Conservation (phyloP, 1,140 invertebrate species). For the Spodoptera frugiperda region DNA sequence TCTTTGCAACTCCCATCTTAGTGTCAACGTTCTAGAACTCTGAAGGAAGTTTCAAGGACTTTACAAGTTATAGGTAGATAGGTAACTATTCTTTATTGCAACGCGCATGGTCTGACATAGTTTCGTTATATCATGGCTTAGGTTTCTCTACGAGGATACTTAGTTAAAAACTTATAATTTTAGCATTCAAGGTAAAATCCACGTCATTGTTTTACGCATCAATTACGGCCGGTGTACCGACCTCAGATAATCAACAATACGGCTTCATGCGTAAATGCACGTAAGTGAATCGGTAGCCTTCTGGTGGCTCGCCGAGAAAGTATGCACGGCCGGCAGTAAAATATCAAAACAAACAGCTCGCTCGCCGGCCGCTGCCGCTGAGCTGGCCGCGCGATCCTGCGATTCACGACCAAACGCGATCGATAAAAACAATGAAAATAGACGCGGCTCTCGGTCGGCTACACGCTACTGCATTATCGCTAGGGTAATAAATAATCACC, state of each 20-base stretch:
- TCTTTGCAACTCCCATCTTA: neutral
- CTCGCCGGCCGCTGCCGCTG: conserved; percentile 65
- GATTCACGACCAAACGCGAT: conserved; percentile 74
- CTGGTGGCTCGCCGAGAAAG: conserved; percentile 24
- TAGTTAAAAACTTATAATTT: neutral
- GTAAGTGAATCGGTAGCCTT: neutral
- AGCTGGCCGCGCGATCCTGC: conserved; percentile 62
- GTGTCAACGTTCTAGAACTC: neutral
- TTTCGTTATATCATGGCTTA: neutral
- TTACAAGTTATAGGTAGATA: conserved; percentile 9
- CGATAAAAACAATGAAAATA: conserved; percentile 84
- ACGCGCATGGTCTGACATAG: neutral
- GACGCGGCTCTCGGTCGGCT: conserved; percentile 55
- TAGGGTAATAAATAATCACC: conserved; percentile 29
- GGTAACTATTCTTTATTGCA: neutral
- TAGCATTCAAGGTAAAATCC: conserved; percentile 50
- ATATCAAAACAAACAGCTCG: conserved; percentile 76
- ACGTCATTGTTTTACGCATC: conserved; percentile 52
- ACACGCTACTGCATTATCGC: conserved; percentile 42
- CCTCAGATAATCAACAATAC: conserved; percentile 22
- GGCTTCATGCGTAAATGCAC: neutral
- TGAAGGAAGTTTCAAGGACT: neutral
- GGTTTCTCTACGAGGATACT: too few species aligned
- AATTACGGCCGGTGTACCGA: conserved; percentile 42
- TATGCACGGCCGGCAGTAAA: conserved; percentile 53